Base-by-base conservation (phyloP, 2,797 vertebrate genomes). In the Scleropages formosus region DNA sequence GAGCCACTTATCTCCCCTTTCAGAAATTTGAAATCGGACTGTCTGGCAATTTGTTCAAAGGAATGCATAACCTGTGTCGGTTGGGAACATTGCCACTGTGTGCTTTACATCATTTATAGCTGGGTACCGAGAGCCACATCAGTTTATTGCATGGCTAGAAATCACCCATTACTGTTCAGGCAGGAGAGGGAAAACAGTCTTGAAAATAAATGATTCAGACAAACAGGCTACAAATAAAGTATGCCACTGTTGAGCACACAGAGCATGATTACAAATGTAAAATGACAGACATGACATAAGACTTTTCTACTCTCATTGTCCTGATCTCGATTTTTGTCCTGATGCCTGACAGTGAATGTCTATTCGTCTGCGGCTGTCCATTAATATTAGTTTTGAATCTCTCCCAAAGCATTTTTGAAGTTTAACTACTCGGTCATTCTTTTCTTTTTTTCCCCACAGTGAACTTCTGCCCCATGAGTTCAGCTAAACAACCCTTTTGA, bases 81-180 rank as follows among this genome's bases (percentile, higher is more conserved):
- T 9, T 71, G 24, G 68, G 24, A 71, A 18, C 24, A 24, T 18
- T 31, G 69, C n/a, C 26, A 31, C 22, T 27, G n/a, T 1, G 18
- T 56, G 16, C 31, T 39, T 39, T 39, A 39, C 31, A 39, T 39
- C 31, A 39, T 39, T 39, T 39, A 39, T 39, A 2, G 31, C 31
- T 31, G 31, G 31, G 31, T 39, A 39, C 31, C 6, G 6, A 39
- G 31, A 2, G 31, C 51, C 69, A 58, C 69, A n/a, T 26, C 15
- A 8, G 18, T 58, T 58, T 20, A 71, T 31, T 39, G 49, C 24
- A 31, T 12, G 51, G 69, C 12, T 24, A 71, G 31, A 56, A 71
- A 20, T 58, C 51, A 56, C 69, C 69, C 69, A 71, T 71, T 71
- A 58, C 69, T 31, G 49, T 56, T 71, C 26, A 71, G 69, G 56